Evolutionary conservation across 2,113 vertebrate species (phyloP).

Genomic region (Onychostoma macrolepis): DNA sequence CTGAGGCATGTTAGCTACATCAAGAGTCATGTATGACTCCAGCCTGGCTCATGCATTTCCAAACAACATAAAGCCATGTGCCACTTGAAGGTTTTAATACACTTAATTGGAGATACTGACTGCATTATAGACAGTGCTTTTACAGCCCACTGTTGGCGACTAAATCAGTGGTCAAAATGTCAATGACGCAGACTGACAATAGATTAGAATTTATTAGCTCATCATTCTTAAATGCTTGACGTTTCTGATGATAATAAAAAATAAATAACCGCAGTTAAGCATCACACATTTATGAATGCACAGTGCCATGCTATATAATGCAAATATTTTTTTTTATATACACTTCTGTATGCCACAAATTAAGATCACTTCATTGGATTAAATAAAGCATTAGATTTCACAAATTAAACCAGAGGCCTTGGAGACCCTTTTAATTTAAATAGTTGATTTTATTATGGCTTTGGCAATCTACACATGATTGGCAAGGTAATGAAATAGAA

Average conservation of each 20-base stretch:
- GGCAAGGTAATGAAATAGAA: constrained; percentile 4
- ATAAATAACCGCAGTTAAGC: background rate
- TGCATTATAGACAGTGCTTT: background rate
- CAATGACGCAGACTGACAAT: background rate
- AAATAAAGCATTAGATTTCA: constrained; percentile 1
- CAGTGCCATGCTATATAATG: too few relatives aligned
- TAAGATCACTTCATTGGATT: background rate
- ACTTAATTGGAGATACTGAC: background rate
- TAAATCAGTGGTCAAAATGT: background rate
- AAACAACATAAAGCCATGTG: background rate
- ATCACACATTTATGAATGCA: too few relatives aligned
- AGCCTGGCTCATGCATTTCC: background rate
- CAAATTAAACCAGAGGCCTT: constrained; percentile 14
- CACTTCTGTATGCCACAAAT: background rate
- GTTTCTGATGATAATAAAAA: background rate
- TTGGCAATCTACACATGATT: constrained; percentile 18
- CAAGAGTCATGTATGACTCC: background rate
- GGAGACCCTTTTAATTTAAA: background rate
- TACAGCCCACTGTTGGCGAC: background rate
- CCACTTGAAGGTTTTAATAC: background rate
- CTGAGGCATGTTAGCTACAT: background rate
- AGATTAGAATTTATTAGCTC: background rate
- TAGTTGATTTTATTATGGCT: constrained; percentile 15
- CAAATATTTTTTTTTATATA: background rate
- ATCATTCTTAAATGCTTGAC: background rate